Percentiles rank a stretch among this genome's conserved stretches.
Conservation (phyloP, 2,797 vertebrate genomes). For the Tapera naevia region DNA sequence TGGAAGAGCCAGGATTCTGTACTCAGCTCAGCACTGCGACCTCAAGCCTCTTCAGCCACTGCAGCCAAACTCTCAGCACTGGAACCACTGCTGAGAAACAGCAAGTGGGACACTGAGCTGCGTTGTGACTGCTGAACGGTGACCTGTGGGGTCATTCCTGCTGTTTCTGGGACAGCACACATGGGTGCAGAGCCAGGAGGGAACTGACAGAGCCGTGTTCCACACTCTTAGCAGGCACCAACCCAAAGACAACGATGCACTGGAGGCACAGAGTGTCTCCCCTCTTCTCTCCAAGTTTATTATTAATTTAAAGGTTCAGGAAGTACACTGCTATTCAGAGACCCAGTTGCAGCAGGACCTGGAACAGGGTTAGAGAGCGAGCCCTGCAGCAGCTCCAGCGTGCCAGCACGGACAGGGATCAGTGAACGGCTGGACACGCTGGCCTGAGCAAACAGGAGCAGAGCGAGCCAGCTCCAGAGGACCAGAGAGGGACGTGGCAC, state of each 20-base stretch:
- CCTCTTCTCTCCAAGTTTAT: background rate
- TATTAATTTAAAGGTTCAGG: background rate
- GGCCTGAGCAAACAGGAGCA: background rate
- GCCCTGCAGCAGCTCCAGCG: background rate
- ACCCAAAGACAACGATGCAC: background rate
- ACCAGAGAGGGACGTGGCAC: background rate
- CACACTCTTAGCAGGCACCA: background rate
- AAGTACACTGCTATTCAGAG: background rate
- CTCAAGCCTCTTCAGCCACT: rapidly evolving
- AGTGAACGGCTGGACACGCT: background rate
- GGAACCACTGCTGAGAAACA: background rate
- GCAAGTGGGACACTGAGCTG: background rate
- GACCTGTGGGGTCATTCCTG: background rate
- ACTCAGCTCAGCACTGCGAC: rapidly evolving
- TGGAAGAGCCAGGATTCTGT: background rate
- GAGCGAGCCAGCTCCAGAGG: background rate
- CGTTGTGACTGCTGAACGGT: background rate
- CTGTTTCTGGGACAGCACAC: background rate
- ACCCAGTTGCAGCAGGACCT: background rate
- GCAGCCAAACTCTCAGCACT: background rate
- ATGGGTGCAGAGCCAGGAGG: background rate
- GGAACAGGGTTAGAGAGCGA: background rate
- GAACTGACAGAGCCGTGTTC: background rate
- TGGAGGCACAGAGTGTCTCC: background rate
- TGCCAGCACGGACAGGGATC: background rate